These are phyloP conservation scores for Gymnothorax javanicus DNA, from an alignment of 2,797 vertebrate genomes.

Conservation along the genomic window DNA sequence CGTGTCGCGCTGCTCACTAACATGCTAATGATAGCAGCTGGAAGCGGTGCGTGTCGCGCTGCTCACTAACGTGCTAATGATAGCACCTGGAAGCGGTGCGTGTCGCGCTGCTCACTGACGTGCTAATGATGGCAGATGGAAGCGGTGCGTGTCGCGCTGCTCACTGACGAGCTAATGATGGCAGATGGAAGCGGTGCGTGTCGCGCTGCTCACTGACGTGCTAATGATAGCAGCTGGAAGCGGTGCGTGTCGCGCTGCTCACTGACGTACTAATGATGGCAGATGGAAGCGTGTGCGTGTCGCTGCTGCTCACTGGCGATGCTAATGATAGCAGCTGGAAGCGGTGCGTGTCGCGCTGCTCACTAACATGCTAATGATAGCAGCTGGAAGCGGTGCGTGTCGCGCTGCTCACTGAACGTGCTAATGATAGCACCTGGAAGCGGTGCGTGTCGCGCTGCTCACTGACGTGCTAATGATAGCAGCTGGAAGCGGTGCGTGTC, in stretches of 20 bases:
- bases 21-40: neutral
- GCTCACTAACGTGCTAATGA: neutral
- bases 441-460: no score
- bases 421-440: no score
- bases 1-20: neutral
- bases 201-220: neutral
- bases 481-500: no score
- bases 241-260: neutral
- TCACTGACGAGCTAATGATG: neutral
- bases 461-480: no score
- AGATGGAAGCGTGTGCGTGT: no score
- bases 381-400: no score
- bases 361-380: no score
- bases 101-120: neutral
- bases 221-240: neutral
- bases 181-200: no score
- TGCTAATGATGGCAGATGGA: neutral
- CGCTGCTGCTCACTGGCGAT: no score
- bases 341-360: no score
- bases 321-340: no score
- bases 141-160: neutral
- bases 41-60: neutral
- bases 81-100: conserved; percentile 27
- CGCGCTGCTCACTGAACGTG: no score
- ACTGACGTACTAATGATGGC: neutral